A percentile compares a stretch with the other conserved stretches of the same genome.
Evolutionary conservation across 2,888 invertebrate genomes (phyloP).

Genomic region (Sussaba pulchella): DNA sequence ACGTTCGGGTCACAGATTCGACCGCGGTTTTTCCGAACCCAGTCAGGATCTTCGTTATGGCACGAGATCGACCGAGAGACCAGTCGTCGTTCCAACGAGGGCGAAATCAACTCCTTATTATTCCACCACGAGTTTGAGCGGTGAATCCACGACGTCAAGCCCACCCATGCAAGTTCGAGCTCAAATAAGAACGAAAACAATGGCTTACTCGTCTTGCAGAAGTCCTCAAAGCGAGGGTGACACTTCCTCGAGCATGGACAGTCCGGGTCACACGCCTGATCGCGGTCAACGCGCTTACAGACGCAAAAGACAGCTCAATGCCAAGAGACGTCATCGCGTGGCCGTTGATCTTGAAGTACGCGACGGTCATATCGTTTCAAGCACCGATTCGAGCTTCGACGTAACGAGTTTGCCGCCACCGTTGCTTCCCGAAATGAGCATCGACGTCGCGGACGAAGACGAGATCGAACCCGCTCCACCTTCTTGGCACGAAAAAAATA

Average conservation of each 20-base stretch:
- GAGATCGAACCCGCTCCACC: conserved; percentile 66
- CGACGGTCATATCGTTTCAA: conserved; percentile 83
- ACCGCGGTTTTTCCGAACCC: conserved; percentile 77
- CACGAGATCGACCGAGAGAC: conserved; percentile 85
- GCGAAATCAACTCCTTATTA: conserved; percentile 82
- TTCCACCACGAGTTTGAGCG: conserved; percentile 87
- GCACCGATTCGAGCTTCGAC: conserved; percentile 91
- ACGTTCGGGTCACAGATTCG: conserved; percentile 64
- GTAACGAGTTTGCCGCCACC: conserved; percentile 92
- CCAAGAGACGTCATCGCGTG: conserved; percentile 81
- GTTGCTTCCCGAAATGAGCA: conserved; percentile 87
- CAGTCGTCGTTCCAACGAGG: conserved; percentile 85
- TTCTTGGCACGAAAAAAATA: conserved; percentile 7
- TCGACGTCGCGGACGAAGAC: conserved; percentile 85
- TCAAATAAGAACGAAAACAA: conserved; percentile 82
- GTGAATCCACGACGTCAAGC: conserved; percentile 86
- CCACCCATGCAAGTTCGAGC: conserved; percentile 82
- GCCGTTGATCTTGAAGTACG: conserved; percentile 83
- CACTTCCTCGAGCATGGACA: conserved; percentile 83
- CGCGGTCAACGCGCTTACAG: conserved; percentile 80
- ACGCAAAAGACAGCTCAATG: conserved; percentile 81
- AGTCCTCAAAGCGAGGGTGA: conserved; percentile 84
- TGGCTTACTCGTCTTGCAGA: conserved; percentile 79
- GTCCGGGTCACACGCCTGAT: conserved; percentile 83
- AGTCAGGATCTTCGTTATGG: conserved; percentile 77